Conservation (phyloP, 2,797 vertebrate genomes). For the Labroides dimidiatus region DNA sequence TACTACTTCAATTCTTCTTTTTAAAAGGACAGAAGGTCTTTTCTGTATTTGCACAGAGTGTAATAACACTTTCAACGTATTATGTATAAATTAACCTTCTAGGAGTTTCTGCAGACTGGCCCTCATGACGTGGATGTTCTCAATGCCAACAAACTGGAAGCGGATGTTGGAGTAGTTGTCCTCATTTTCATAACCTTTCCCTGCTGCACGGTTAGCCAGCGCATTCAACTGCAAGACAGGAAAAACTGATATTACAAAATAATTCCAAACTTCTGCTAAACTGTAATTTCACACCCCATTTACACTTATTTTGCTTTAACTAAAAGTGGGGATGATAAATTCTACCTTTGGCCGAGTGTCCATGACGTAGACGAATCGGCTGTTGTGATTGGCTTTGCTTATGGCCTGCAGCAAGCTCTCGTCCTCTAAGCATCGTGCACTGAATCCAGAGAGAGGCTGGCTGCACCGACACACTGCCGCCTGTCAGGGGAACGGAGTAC, state of each 20-base stretch:
- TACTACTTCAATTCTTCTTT: not conserved
- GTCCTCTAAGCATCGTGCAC: conserved; percentile 96
- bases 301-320: no score
- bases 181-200: conserved; percentile 99
- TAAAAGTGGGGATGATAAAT: no score
- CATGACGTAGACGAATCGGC: conserved; percentile 94
- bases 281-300: not conserved
- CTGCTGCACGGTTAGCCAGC: conserved; percentile 97
- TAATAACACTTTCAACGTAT: not conserved
- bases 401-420: conserved; percentile 97
- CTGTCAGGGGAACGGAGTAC: conserved; percentile 71
- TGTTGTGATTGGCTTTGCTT: conserved; percentile 94
- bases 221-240: conserved; percentile 89
- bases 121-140: conserved; percentile 99
- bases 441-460: conserved; percentile 97
- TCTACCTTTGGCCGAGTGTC: conserved; percentile 96
- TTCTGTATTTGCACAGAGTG: not conserved
- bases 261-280: not conserved
- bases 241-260: no score
- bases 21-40: no score
- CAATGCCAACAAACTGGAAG: conserved; percentile 99
- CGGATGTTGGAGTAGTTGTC: conserved; percentile 99
- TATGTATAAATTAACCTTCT: conserved; percentile 87
- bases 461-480: conserved; percentile 97
- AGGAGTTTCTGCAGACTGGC: conserved; percentile 94